These are phyloP conservation scores for Hydrochoerus hydrochaeris DNA, from an alignment of 2,113 vertebrate species.

Conservation along the genomic window DNA sequence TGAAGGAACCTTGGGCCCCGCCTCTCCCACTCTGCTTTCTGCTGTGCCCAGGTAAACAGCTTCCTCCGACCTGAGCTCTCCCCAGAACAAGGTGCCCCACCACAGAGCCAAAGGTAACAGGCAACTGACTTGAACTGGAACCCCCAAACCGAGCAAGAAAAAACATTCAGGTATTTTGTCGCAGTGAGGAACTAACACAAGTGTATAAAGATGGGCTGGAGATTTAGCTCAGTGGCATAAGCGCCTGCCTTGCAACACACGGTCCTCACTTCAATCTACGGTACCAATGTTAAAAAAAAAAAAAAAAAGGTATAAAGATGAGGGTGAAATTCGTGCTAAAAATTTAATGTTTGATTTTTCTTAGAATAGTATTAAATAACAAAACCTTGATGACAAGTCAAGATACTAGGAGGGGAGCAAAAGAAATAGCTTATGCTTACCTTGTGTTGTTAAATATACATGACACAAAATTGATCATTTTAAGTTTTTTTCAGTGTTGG, in stretches of 20 bases:
- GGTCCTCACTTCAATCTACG: no score
- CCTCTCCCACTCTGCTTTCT: neutral
- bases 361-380: conserved; percentile 46
- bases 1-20: neutral
- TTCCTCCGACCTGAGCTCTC: neutral
- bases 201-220: conserved; percentile 5
- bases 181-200: neutral
- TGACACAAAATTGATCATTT: neutral
- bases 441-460: neutral
- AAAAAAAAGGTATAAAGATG: no score
- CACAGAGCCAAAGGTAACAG: neutral
- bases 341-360: conserved; percentile 14
- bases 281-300: no score
- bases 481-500: neutral
- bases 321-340: conserved; percentile 14
- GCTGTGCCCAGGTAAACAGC: neutral
- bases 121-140: neutral
- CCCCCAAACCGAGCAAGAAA: neutral
- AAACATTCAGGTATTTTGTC: neutral
- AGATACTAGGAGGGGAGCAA: neutral
- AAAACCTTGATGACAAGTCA: neutral
- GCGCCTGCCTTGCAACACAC: no score
- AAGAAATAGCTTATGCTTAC: neutral
- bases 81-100: no score
- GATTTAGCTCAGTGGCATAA: no score